Conservation (phyloP, 2,888 invertebrate species). For the Bombylius major region DNA sequence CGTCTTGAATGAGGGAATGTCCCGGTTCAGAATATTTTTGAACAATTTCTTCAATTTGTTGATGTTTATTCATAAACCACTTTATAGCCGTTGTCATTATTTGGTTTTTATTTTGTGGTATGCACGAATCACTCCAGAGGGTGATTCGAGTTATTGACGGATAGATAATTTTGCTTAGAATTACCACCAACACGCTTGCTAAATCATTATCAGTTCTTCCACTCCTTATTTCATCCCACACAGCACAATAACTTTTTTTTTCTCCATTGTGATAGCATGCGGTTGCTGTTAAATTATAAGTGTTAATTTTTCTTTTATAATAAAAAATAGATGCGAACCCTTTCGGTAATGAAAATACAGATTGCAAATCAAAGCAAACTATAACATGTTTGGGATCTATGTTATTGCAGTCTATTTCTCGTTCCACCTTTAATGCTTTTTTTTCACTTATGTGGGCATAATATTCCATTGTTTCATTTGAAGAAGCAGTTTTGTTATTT, state of each 20-base stretch:
- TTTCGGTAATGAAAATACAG: background rate
- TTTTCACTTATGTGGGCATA: background rate
- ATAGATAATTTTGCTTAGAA: too few species aligned
- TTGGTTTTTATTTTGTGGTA: background rate
- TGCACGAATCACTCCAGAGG: background rate
- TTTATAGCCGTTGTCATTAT: background rate
- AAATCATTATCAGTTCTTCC: background rate
- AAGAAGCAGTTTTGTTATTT: background rate
- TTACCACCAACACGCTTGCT: background rate
- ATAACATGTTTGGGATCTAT: too few species aligned
- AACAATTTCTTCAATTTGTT: background rate
- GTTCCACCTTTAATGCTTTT: background rate
- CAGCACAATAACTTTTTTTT: background rate
- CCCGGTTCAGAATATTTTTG: background rate
- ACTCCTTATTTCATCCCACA: background rate
- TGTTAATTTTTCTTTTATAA: slow-evolving; percentile 3
- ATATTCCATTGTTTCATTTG: background rate
- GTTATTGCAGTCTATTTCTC: too few species aligned
- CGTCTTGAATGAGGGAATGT: background rate
- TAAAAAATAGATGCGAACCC: background rate
- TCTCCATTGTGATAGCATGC: background rate
- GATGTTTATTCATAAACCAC: background rate
- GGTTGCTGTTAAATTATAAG: slow-evolving; percentile 5
- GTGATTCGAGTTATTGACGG: background rate
- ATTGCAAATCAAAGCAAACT: background rate